Evolutionary conservation across 2,888 invertebrate species (phyloP), one percentile per base, ranked within the genome.

Genomic region (Rhingia campestris): DNA sequence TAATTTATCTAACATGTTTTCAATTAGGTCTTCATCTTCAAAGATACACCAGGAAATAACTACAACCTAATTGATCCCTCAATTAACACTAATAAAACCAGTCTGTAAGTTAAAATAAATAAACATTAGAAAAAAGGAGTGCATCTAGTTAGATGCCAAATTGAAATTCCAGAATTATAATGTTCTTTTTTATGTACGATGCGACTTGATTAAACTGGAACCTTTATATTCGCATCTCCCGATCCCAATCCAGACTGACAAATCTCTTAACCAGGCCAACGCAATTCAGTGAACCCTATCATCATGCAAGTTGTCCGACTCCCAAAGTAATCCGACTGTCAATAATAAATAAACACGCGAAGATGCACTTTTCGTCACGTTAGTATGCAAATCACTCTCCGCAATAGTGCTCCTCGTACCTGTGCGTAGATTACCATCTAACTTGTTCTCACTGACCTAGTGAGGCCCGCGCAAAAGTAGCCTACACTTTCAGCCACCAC

Each of bases 401-500:
- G 41, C 58, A 41, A 14, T 41, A 30, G 32, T 4, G 30, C n/a
- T 9, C 9, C 4, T 30, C 22, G 6, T 56, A 14, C 35, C 39
- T 49, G 70, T 41, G 47, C 41, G 47, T 56, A 45, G 37, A 37
- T 51, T 12, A 12, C 2, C 4, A 30, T 14, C 30, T n/a, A 63
- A 75, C 75, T 75, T 82, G 81, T 77, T 82, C 77, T 61, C 33
- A 79, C 73, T 82, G 82, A 82, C 82, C 82, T 69, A 82, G 67
- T 79, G 32, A 63, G 77, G 2, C 37, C 4, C 54, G 10, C 35
- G 4, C 14, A 22, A 32, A 10, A 41, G 14, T 35, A 37, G 37
- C 61, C 47, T 47, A 75, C 67, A 75, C 75, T 58, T 70, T 69
- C 69, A 58, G 47, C 49, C 63, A 54, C 43, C 61, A 7, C 64